Base-by-base conservation (phyloP, 2,888 invertebrate species). In the Proisotoma minuta region DNA sequence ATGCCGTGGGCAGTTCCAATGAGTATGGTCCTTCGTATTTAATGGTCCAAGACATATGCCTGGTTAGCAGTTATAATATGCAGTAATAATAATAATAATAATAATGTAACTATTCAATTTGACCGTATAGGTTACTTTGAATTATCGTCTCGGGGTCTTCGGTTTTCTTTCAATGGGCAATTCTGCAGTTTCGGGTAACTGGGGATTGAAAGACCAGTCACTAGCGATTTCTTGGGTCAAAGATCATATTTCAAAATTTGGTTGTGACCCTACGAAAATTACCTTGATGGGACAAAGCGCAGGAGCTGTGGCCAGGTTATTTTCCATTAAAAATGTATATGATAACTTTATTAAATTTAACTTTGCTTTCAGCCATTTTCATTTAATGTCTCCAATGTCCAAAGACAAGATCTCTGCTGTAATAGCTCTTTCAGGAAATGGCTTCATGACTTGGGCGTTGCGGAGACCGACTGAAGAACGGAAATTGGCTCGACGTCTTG, bases 21-120 rank as follows among this genome's bases (percentile, higher is more conserved):
- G 63, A 63, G 12, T 66, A 66, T 48, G 66, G 66, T 22, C 50
- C 66, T 1, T 59, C 59, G 1, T 66, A 66, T 48, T 39, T 66
- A 1, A 27, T 66, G 43, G 48, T 58, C 12, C 66, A 66, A 27
- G 66, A 63, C 26, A 34, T 63, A 5, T 47, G 60, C 20, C 34
- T 66, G 0, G 57, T 65, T n/a, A n/a, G n/a, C n/a, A n/a, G n/a
- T n/a, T n/a, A n/a, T n/a, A n/a, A n/a, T n/a, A n/a, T n/a, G n/a
- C n/a, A n/a, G n/a, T n/a, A n/a, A n/a, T n/a, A n/a, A n/a, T n/a
- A n/a, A n/a, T n/a, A n/a, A n/a, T n/a, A n/a, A n/a, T n/a, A n/a
- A n/a, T n/a, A n/a, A n/a, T n/a, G n/a, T n/a, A n/a, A n/a, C n/a
- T n/a, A n/a, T n/a, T n/a, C n/a, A n/a, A n/a, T n/a, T n/a, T n/a